Evolutionary conservation across 1,140 invertebrate species (phyloP), one percentile per base, ranked within the genome.

Genomic region (Contarinia nasturtii): DNA sequence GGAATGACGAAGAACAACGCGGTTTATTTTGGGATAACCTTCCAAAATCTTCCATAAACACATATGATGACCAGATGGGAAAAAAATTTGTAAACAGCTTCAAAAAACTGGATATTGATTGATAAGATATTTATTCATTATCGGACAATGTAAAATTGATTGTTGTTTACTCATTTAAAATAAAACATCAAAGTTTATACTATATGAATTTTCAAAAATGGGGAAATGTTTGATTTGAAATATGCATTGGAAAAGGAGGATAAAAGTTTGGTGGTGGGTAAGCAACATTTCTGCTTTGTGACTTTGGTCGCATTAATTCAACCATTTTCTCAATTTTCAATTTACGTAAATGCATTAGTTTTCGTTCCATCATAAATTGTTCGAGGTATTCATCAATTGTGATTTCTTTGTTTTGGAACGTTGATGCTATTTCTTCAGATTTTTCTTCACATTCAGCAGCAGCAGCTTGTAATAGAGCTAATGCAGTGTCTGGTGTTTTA

Each of bases 261-360:
- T 27, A 27, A 27, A 27, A 27, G 27, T 27, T 27, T 27, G 27
- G 3, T 5, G 27, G 27, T 27, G 4, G 4, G 27, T 3, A 27
- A 3, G 27, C 4, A 27, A 27, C 27, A 10, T 27, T 27, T 27
- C 27, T 10, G 27, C 4, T 3, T 5, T 27, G 27, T 10, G 50
- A 49, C 61, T 53, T 61, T 63, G n/a, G 61, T 49, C 72, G 72
- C 33, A 86, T 68, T 2, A 89, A 57, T 59, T 91, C 86, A 46
- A 71, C 68, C 75, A 91, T 79, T 69, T 90, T 90, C 46, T 91
- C 86, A 14, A 82, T 76, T 68, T 90, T 90, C 0, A 90, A 76
- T 58, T 83, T 76, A 36, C 83, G 68, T 38, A 84, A 53, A 58
- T 91, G 86, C 72, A 87, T 85, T 33, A 75, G 60, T 58, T 81